phyloP scores from a whole-genome alignment of 1,140 invertebrate genomes.

The Cataglyphis hispanica region DNA sequence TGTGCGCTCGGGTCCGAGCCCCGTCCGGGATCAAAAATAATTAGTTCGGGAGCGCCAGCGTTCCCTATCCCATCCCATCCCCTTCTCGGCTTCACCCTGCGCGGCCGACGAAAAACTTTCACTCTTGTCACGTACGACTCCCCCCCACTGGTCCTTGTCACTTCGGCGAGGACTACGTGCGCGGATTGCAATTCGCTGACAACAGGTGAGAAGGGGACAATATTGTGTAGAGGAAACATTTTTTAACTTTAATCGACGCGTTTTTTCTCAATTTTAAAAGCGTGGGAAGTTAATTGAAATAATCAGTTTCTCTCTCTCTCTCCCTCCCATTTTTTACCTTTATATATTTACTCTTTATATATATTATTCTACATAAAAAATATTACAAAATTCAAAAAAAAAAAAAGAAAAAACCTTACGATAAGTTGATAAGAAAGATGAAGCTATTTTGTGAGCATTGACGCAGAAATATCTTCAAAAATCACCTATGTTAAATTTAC shows the following conservation, averaged over 20 bases:
- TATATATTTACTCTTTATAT: background rate
- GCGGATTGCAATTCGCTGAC: constrained; percentile 48
- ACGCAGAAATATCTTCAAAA: constrained; percentile 1
- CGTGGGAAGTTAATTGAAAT: background rate
- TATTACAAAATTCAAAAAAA: background rate
- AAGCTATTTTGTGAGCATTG: background rate
- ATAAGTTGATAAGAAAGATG: background rate
- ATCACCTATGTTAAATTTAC: background rate
- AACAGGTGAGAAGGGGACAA: constrained; percentile 37
- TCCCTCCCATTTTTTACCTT: background rate
- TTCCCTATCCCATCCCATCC: background rate
- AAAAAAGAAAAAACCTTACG: background rate
- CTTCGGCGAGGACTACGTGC: constrained; percentile 3
- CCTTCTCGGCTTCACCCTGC: background rate
- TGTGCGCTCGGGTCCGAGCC: constrained; percentile 39
- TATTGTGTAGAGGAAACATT: constrained; percentile 1
- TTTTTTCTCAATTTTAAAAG: background rate
- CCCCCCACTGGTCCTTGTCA: constrained; percentile 18
- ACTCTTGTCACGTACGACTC: constrained; percentile 32
- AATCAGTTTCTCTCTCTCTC: background rate
- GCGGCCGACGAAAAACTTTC: background rate
- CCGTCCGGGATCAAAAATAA: constrained; percentile 66
- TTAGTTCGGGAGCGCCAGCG: constrained; percentile 62
- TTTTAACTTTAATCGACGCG: constrained; percentile 33
- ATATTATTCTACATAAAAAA: background rate